Conservation (phyloP, 2,113 vertebrate genomes). For the Rhabdornis inornatus region DNA sequence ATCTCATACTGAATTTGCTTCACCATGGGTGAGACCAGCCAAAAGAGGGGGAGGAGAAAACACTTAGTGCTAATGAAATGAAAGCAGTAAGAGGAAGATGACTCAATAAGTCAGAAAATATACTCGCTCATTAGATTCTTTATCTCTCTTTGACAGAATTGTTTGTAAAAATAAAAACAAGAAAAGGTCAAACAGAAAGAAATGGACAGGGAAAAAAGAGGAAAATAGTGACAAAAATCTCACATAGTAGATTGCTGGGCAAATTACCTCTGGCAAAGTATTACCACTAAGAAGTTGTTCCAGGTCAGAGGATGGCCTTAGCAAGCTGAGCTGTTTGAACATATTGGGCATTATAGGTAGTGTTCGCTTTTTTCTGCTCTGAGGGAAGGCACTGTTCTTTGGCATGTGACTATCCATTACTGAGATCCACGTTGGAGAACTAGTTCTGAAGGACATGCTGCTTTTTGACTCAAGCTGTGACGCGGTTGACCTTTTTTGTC, state of each 20-base stretch:
- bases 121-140: background rate
- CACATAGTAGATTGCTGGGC: background rate
- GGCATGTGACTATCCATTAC: background rate
- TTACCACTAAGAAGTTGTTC: background rate
- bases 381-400: background rate
- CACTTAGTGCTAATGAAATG: background rate
- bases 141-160: background rate
- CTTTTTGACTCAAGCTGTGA: background rate
- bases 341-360: background rate
- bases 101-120: background rate
- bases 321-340: background rate
- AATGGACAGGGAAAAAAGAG: background rate
- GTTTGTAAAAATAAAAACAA: background rate
- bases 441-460: background rate
- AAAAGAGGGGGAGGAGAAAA: background rate
- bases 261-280: background rate
- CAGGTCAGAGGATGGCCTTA: background rate
- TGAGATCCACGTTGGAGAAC: background rate
- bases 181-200: background rate
- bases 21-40: background rate
- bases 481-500: background rate
- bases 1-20: background rate
- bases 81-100: background rate
- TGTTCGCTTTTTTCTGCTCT: background rate
- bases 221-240: background rate